Percentiles rank a stretch among this genome's conserved stretches.
Evolutionary conservation across 2,113 vertebrate genomes (phyloP).

Genomic region (Upupa epops): DNA sequence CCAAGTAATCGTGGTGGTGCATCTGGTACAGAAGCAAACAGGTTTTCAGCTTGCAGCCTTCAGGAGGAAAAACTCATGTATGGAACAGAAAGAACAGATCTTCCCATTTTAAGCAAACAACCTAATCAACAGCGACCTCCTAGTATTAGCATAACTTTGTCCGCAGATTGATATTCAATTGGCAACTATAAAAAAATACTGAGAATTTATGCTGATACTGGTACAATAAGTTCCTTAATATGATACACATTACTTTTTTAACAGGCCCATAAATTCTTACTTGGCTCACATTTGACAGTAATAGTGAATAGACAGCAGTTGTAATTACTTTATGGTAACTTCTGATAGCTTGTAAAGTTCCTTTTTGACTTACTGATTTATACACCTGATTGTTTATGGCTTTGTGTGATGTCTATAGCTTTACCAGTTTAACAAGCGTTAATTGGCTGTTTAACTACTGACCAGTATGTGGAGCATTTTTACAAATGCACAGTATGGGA

Average conservation of each 20-base stretch:
- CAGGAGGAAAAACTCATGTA: conserved; percentile 89
- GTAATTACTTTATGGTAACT: background rate
- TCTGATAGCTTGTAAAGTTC: background rate
- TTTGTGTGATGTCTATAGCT: background rate
- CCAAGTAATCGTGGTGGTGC: conserved; percentile 69
- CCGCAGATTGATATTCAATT: conserved; percentile 78
- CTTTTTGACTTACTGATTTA: background rate
- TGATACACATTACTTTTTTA: background rate
- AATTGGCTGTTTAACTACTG: background rate
- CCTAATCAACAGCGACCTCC: conserved; percentile 87
- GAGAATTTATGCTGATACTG: background rate
- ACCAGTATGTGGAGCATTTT: background rate
- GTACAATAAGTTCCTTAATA: background rate
- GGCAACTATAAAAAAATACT: background rate
- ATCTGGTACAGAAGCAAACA: conserved; percentile 82
- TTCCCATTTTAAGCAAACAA: conserved; percentile 78
- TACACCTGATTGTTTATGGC: background rate
- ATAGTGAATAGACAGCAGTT: background rate
- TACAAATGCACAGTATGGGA: background rate
- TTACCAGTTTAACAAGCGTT: background rate
- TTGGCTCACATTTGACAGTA: background rate
- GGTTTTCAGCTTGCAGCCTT: conserved; percentile 90
- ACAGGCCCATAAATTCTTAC: background rate
- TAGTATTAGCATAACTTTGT: conserved; percentile 91
- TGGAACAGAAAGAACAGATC: conserved; percentile 79